Evolutionary conservation across 2,888 invertebrate genomes (phyloP).

Genomic region (Drosophila leonis): DNA sequence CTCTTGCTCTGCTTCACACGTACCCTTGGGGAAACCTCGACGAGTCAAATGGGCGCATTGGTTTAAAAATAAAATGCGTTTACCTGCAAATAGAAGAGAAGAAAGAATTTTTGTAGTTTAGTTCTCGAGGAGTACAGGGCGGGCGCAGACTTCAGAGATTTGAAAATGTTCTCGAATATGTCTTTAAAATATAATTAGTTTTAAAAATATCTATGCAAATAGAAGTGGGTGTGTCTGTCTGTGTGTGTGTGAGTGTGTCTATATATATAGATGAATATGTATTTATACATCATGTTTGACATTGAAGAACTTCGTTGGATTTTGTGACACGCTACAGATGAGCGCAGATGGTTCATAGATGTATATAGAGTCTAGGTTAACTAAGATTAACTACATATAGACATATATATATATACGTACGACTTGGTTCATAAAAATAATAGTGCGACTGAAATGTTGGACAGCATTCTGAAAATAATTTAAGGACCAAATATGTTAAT

Average conservation of each 20-base stretch:
- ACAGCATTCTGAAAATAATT: no score
- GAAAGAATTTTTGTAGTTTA: background rate
- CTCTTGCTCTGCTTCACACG: constrained; percentile 8
- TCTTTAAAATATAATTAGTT: constrained; percentile 52
- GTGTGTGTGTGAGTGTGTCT: background rate
- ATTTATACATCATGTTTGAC: constrained; percentile 30
- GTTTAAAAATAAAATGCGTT: constrained; percentile 47
- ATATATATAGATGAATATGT: background rate
- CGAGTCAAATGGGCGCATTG: constrained; percentile 11
- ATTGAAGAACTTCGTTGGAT: constrained; percentile 25
- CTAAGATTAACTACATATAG: no score
- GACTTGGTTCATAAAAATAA: no score
- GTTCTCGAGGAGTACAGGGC: background rate
- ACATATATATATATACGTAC: no score
- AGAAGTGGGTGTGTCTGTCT: background rate
- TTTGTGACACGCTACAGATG: background rate
- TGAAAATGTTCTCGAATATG: constrained; percentile 34
- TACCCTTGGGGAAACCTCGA: constrained; percentile 33
- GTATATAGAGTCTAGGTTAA: no score
- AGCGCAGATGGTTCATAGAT: no score
- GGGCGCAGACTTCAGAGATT: constrained; percentile 19
- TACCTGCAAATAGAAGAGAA: constrained; percentile 58
- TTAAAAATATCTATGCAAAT: constrained; percentile 18
- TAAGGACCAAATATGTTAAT: no score
- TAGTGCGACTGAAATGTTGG: no score